These are phyloP conservation scores for Apogon hyalosoma DNA, from an alignment of 2,797 vertebrate genomes.

Conservation along the genomic window DNA sequence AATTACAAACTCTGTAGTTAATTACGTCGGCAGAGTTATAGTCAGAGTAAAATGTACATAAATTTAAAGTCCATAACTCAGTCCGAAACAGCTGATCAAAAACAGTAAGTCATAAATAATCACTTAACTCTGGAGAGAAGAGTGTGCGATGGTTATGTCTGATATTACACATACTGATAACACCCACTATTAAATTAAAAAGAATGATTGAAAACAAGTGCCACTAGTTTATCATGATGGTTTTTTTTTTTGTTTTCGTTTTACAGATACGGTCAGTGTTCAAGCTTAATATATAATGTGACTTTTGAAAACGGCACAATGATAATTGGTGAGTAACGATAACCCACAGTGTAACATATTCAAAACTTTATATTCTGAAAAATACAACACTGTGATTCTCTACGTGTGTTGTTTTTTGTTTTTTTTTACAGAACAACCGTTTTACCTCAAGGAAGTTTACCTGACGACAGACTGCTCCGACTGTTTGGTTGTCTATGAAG, in stretches of 20 bases:
- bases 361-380: neutral
- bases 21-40: too few species aligned
- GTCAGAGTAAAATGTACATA: too few species aligned
- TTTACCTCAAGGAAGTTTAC: conserved; percentile 71
- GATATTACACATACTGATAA: too few species aligned
- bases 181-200: too few species aligned
- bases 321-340: conserved; percentile 66
- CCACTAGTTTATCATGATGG: too few species aligned
- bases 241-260: neutral
- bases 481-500: conserved; percentile 66
- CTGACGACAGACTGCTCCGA: conserved; percentile 59
- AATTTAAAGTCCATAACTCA: too few species aligned
- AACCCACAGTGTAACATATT: neutral
- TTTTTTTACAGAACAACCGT: conserved; percentile 61
- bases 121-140: too few species aligned
- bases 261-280: conserved; percentile 57
- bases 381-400: too few species aligned
- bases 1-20: too few species aligned
- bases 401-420: conserved; percentile 1
- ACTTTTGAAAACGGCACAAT: conserved; percentile 72
- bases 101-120: neutral
- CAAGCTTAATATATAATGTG: conserved; percentile 57
- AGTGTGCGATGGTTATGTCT: too few species aligned
- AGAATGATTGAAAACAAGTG: too few species aligned
- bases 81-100: too few species aligned